These are phyloP conservation scores for Hiodon tergisus DNA, from an alignment of 2,113 vertebrate genomes.

Conservation along the genomic window DNA sequence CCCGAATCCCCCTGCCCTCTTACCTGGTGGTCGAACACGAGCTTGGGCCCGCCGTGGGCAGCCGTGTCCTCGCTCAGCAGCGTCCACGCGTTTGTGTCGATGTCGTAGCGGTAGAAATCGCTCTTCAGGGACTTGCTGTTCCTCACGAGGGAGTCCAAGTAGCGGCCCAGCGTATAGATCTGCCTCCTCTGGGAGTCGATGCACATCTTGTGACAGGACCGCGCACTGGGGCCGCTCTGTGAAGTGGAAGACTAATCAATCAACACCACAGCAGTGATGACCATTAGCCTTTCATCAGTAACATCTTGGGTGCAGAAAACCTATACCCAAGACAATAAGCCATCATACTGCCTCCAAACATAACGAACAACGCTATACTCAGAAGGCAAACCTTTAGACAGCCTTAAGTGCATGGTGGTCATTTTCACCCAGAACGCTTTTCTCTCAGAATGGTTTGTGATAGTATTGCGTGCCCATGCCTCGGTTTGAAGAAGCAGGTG, in stretches of 20 bases:
- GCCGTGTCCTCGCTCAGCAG: slow-evolving; percentile 93
- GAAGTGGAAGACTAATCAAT: neutral
- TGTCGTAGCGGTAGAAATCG: slow-evolving; percentile 96
- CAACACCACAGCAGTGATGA: neutral
- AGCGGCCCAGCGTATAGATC: slow-evolving; percentile 94
- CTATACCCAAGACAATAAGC: too few species aligned
- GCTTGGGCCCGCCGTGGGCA: slow-evolving; percentile 87
- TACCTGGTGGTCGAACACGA: slow-evolving; percentile 99
- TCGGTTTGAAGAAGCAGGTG: too few species aligned
- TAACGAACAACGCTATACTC: too few species aligned
- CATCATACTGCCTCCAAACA: too few species aligned
- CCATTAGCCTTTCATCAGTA: neutral
- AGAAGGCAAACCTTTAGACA: too few species aligned
- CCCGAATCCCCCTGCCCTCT: too few species aligned
- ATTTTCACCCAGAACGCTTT: too few species aligned
- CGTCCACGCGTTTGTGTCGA: slow-evolving; percentile 90
- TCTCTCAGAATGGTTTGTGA: too few species aligned
- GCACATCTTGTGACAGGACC: slow-evolving; percentile 99
- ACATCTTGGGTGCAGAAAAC: too few species aligned
- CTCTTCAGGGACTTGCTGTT: slow-evolving; percentile 98
- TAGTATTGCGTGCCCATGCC: too few species aligned
- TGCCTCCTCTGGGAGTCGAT: slow-evolving; percentile 92
- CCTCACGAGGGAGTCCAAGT: slow-evolving; percentile 93
- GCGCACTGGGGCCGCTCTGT: slow-evolving; percentile 90
- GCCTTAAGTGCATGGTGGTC: too few species aligned